Evolutionary conservation across 2,888 invertebrate species (phyloP).

Genomic region (Tuta absoluta): DNA sequence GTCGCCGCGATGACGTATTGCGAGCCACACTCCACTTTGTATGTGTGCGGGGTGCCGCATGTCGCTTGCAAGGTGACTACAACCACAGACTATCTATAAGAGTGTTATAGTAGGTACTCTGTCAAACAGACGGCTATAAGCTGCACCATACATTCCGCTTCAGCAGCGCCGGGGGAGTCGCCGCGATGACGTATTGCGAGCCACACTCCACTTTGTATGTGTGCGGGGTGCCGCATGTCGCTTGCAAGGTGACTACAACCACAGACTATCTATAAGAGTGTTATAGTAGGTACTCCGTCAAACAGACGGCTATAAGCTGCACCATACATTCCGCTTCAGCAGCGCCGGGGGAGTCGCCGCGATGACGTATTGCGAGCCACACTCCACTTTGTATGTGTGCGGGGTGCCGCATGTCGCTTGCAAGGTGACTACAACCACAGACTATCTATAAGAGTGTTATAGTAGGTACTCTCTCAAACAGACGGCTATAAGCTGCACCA

Average conservation of each 20-base stretch:
- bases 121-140: constrained; percentile 82
- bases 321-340: constrained; percentile 83
- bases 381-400: constrained; percentile 82
- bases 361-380: constrained; percentile 77
- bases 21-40: constrained; percentile 77
- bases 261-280: too few species aligned
- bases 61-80: constrained; percentile 14
- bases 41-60: constrained; percentile 81
- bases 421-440: constrained; percentile 16
- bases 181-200: constrained; percentile 79
- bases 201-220: constrained; percentile 81
- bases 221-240: constrained; percentile 73
- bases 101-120: too few species aligned
- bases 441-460: too few species aligned
- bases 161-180: constrained; percentile 75
- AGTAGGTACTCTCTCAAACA: constrained; percentile 83
- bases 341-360: constrained; percentile 78
- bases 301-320: constrained; percentile 81
- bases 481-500: constrained; percentile 83
- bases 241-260: constrained; percentile 11
- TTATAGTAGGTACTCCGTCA: constrained; percentile 76
- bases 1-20: constrained; percentile 82
- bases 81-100: too few species aligned
- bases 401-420: constrained; percentile 64
- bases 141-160: constrained; percentile 83